Percentiles rank a stretch among this genome's conserved stretches.
Evolutionary conservation across 2,113 vertebrate species (phyloP).

Genomic region (Sus scrofa): T2T-Sscrofa CM000813.6:140588501-140589000

Average conservation of each 20-base stretch:
- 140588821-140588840: not conserved
- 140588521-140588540: not conserved
- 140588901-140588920: not conserved
- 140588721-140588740: not conserved
- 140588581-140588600: not conserved
- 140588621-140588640: not conserved
- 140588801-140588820: not conserved
- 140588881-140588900: not conserved
- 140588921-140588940: not conserved
- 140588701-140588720: not conserved
- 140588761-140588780: not conserved
- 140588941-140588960: not conserved
- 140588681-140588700: not conserved
- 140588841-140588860: not conserved
- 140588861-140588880: not conserved
- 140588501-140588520: not conserved
- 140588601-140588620: not conserved
- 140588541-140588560: not conserved
- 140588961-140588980: not conserved
- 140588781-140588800: not conserved
- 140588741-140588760: not conserved
- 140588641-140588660: not conserved
- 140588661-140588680: not conserved
- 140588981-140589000: not conserved
- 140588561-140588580: not conserved